Evolutionary conservation across 2,797 vertebrate genomes (phyloP), one percentile per base, ranked within the genome.

Genomic region (Megaceryle alcyon): DNA sequence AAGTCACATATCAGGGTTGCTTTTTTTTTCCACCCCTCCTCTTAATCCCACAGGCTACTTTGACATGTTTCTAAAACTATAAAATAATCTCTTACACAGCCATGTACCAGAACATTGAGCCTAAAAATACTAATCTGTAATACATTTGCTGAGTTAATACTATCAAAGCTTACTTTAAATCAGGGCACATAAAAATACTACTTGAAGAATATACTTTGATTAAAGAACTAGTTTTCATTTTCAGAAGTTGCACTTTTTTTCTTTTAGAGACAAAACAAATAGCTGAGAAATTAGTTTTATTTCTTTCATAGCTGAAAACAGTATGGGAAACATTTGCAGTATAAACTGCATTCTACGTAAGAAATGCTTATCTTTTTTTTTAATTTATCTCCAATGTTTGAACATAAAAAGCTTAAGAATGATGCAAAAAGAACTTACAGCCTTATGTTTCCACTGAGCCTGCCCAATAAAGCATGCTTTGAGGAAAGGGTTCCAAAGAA

Each of bases 41-140:
- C 43, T 71, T 78, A 89, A 89, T 82, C 65, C 60, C 79, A 80
- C 43, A 70, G 75, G 48, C 60, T 88, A 92, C 64, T 91, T 39
- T 66, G 60, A 65, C 64, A 70, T 91, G 49, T 65, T 89, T 91
- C 66, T 85, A 95, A 76, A 72, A 66, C 82, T 84, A 39, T 69
- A 92, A 82, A 94, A 94, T 94, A 86, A 92, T 94, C 87, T 76
- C 87, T 80, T 94, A 60, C 43, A 39, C 87, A 61, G 70, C 39
- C 71, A 66, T 15, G 43, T 82, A 87, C 35, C 23, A 91, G 88
- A 94, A 86, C 28, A 77, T 1, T 31, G 19, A 90, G 39, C 15
- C 64, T 90, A 92, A 91, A 96, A 95, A 94, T 73, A 94, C 71
- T 48, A 28, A 75, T 25, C 48, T 82, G 37, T 80, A 94, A 77